Evolutionary conservation across 2,797 vertebrate genomes (phyloP), one percentile per base, ranked within the genome.

Genomic region (Anguilla megastoma): DNA sequence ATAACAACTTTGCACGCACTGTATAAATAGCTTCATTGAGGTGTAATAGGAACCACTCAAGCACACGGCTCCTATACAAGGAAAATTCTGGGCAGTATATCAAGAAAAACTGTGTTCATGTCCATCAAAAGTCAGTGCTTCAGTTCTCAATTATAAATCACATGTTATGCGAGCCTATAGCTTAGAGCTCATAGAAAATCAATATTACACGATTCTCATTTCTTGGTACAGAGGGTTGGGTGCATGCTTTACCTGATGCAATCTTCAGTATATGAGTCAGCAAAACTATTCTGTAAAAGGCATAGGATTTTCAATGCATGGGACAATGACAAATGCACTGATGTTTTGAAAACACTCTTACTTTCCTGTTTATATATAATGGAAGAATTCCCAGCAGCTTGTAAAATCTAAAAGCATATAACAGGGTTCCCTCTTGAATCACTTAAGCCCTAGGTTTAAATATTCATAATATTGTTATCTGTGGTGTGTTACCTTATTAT

Each of bases 271-370:
- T 71, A 76, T 76, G 74, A 83, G 41, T 85, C 63, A 80, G 30
- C 74, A 85, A 88, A 74, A 63, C 82, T 85, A 60, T 69, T 84
- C 41, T 87, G n/a, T 85, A 74, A 18, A 88, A 88, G 52, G 63
- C 33, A 45, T 45, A 14, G 27, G 41, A 41, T 45, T 69, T 88
- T 56, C 24, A 88, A 74, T 18, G 33, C 87, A 76, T 63, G 66
- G 71, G 83, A 41, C 63, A 85, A 74, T 16, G 54, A 27, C n/a
- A 83, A 71, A 71, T 71, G 82, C 8, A 60, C 41, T 3, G 0
- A 16, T 54, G 74, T 33, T 56, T 63, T 52, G 21, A 63, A 84
- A 71, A 71, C 27, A 85, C 30, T 41, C 33, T 14, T 54, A 14
- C 58, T 33, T 85, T 88, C 14, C 50, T 36, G 18, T 71, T 24